These are phyloP conservation scores for Crax fasciolata DNA, from an alignment of 2,797 vertebrate species.

Conservation along the genomic window DNA sequence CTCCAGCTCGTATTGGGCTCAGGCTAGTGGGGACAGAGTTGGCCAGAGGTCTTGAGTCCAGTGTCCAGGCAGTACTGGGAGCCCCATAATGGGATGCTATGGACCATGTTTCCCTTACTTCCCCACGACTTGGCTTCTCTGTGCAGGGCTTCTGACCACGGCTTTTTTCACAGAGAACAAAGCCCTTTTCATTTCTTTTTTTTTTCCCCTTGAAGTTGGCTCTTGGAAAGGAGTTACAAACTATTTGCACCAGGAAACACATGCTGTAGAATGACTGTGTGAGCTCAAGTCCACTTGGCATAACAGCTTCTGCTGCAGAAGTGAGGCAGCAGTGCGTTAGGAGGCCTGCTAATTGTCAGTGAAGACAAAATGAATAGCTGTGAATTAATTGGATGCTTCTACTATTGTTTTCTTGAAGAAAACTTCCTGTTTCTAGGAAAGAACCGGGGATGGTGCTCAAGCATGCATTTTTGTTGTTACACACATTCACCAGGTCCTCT, in stretches of 20 bases:
- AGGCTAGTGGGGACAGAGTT: background rate
- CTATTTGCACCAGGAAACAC: conserved; percentile 60
- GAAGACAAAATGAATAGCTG: conserved; percentile 61
- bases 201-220: background rate
- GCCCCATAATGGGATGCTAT: background rate
- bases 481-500: background rate
- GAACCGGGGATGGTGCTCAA: background rate
- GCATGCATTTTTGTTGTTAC: background rate
- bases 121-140: background rate
- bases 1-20: background rate
- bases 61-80: background rate
- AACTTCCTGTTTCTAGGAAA: conserved; percentile 64
- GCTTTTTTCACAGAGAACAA: conserved; percentile 54
- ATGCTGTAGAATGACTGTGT: conserved; percentile 59
- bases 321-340: background rate
- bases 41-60: accelerated
- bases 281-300: conserved; percentile 11
- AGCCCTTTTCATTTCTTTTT: conserved; percentile 42
- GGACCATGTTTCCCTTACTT: background rate
- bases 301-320: conserved; percentile 11
- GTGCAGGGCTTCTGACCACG: background rate
- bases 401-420: conserved; percentile 58
- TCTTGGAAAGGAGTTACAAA: conserved; percentile 57
- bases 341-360: conserved; percentile 56
- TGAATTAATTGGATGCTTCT: conserved; percentile 44